These are phyloP conservation scores for Clarias platycephalus DNA, from an alignment of 2,797 vertebrate genomes.

Conservation along the genomic window DNA sequence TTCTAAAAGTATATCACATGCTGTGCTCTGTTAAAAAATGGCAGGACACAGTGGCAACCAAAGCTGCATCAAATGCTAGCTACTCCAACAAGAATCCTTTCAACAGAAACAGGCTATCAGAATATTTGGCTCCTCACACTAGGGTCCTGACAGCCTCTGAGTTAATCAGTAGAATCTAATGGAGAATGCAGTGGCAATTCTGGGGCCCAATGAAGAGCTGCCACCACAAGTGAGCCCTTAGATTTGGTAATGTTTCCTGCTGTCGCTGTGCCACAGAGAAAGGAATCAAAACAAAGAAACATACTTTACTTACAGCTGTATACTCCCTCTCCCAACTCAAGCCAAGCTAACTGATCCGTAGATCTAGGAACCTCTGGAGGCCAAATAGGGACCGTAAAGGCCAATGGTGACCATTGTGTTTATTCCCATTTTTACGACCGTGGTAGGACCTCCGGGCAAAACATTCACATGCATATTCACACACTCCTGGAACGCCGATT, in stretches of 20 bases:
- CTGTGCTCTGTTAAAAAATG: not conserved
- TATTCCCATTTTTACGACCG: too few relatives aligned
- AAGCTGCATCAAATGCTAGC: not conserved
- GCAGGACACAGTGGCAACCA: not conserved
- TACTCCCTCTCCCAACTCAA: not conserved
- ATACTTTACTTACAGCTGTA: not conserved
- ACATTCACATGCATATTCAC: too few relatives aligned
- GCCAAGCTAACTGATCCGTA: not conserved
- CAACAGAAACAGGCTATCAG: not conserved
- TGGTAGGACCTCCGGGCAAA: too few relatives aligned
- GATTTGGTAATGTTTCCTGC: not conserved
- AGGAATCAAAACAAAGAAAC: too few relatives aligned
- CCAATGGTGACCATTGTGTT: too few relatives aligned
- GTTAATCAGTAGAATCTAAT: conserved; percentile 14
- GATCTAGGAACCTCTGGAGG: not conserved
- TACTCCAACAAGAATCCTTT: not conserved
- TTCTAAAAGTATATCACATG: not conserved
- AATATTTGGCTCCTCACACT: not conserved
- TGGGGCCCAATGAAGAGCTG: not conserved
- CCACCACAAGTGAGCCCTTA: conserved; percentile 5
- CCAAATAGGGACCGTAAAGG: too few relatives aligned
- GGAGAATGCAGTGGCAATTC: not conserved
- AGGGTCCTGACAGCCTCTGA: not conserved
- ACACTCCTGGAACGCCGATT: too few relatives aligned
- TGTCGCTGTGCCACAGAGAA: not conserved